These are phyloP conservation scores for Tenodera sinensis DNA, from an alignment of 2,888 invertebrate genomes.

Conservation along the genomic window DNA sequence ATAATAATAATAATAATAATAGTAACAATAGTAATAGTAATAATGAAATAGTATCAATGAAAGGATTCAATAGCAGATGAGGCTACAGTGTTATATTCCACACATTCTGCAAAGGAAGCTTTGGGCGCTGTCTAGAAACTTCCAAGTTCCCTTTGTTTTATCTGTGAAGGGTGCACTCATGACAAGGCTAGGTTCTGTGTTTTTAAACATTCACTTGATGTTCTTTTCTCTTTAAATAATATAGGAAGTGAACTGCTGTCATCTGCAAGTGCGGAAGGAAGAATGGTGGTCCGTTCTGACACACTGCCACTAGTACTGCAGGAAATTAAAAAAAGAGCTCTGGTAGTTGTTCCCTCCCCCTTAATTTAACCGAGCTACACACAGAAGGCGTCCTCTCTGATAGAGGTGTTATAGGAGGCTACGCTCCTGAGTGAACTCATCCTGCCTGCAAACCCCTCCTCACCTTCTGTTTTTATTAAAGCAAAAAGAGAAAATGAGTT, in stretches of 20 bases:
- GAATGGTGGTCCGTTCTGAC: not conserved
- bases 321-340: not conserved
- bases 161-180: not conserved
- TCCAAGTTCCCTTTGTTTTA: not conserved
- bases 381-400: not conserved
- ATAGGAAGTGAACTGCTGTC: not conserved
- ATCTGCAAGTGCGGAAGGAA: conserved; percentile 4
- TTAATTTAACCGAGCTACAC: not conserved
- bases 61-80: too few relatives aligned
- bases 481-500: not conserved
- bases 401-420: not conserved
- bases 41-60: too few relatives aligned
- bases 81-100: too few relatives aligned
- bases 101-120: too few relatives aligned
- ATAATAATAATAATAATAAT: too few relatives aligned
- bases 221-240: not conserved
- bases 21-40: too few relatives aligned
- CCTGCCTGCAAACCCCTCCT: not conserved
- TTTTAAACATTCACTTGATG: conserved; percentile 3
- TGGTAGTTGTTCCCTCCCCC: not conserved
- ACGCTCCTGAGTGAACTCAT: not conserved
- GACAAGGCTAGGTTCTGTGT: not conserved
- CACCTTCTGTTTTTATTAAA: not conserved
- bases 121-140: not conserved
- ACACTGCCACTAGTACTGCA: not conserved